Base-by-base conservation (phyloP, 2,113 vertebrate species). In the Empidonax alnorum region DNA sequence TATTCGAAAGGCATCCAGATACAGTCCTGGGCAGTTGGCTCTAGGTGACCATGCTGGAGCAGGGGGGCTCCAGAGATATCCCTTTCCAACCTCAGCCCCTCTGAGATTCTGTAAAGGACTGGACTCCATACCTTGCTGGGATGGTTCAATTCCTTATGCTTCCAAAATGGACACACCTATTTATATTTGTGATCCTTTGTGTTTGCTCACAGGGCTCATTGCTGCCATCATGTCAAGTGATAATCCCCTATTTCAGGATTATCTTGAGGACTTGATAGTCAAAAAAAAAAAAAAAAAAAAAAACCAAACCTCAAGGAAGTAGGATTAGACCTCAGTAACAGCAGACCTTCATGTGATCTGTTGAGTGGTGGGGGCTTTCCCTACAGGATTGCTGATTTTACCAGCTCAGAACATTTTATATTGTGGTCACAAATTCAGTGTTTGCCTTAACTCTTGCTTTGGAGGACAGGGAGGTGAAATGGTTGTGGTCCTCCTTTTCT, bases 81-180 rank as follows among this genome's bases (percentile, higher is more conserved):
- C 17, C 17, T 33, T 90, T 79, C 67, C 67, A 79, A 4, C 42
- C 58, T 79, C 75, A 75, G 42, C 50, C 23, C 2, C 42, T 71
- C 30, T 73, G 73, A 47, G 46, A 3, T 66, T 66, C 19, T 83
- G 9, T 74, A 47, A 25, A 71, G 74, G 46, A 20, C 14, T n/a
- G n/a, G 22, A 27, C 25, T 28, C 31, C 3, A 0, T 21, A 19
- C 23, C 41, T 63, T 55, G 14, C 39, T 1, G 0, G 42, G 52
- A 15, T 35, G 30, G 37, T 61, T 72, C 63, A 56, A 1, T 24
- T 90, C 49, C 37, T 35, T 41, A 44, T n/a, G 35, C 27, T 85
- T 82, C 66, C 42, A 35, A 79, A 73, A 50, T 4, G 28, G 35
- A 9, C 33, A 9, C 17, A 6, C 10, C 10, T 49, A 1, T 19